These are phyloP conservation scores for Mastomys natalensis DNA, from an alignment of 2,113 vertebrate species.

Conservation along the genomic window DNA sequence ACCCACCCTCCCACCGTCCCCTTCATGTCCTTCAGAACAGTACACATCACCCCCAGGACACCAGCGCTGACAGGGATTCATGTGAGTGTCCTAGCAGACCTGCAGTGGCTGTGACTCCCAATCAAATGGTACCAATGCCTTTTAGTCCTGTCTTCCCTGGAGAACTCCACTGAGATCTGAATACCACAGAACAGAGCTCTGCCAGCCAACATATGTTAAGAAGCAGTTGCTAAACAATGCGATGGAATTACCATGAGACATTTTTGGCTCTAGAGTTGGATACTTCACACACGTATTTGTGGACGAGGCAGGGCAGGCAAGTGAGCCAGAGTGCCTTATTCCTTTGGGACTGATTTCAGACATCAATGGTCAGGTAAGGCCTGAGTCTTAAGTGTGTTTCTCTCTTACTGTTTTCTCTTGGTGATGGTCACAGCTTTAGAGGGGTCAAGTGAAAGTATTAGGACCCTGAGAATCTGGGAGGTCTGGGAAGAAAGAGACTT, in stretches of 20 bases:
- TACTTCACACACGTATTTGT: conserved; percentile 97
- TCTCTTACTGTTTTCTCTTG: neutral
- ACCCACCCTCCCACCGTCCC: neutral
- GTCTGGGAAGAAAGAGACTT: neutral
- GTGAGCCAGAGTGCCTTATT: conserved; percentile 95
- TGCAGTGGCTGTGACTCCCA: neutral
- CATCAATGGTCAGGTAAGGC: conserved; percentile 91
- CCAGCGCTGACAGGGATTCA: neutral
- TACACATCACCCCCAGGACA: accelerated
- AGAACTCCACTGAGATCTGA: neutral
- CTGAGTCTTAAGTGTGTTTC: neutral
- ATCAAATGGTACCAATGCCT: neutral
- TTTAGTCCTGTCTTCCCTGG: neutral
- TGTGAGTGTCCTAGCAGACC: neutral
- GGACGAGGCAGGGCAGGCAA: conserved; percentile 98
- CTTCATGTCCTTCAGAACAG: accelerated
- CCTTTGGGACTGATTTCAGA: conserved; percentile 94
- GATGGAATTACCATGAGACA: neutral
- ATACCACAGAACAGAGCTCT: neutral
- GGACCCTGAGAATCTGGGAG: neutral
- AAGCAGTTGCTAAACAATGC: accelerated
- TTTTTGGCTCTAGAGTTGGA: conserved; percentile 88
- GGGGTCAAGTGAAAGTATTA: neutral
- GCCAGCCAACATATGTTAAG: too few relatives aligned
- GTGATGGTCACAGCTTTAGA: neutral